Conservation (phyloP, 2,113 vertebrate genomes). For the Oncorhynchus tshawytscha region DNA sequence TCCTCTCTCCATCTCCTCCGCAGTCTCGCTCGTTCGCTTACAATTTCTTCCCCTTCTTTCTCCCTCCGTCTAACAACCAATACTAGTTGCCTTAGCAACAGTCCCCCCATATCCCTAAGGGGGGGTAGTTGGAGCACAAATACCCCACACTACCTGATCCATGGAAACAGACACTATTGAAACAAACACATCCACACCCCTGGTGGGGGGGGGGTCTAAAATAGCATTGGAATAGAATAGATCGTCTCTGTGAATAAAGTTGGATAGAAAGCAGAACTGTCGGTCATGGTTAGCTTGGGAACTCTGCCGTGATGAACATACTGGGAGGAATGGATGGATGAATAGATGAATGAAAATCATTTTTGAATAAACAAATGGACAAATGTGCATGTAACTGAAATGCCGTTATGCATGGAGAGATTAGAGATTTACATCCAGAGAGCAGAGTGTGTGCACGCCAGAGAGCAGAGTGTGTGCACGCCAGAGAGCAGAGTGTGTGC, state of each 20-base stretch:
- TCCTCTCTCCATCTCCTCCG: conserved; percentile 6
- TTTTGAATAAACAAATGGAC: background rate
- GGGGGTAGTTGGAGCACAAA: conserved; percentile 16
- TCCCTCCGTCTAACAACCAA: conserved; percentile 36
- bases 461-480: background rate
- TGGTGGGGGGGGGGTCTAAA: background rate
- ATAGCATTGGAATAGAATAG: background rate
- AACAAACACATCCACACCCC: conserved; percentile 22
- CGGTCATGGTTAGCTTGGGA: no score
- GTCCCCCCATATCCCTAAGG: conserved; percentile 41
- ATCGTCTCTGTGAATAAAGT: background rate
- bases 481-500: background rate
- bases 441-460: no score
- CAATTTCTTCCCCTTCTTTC: conserved; percentile 8
- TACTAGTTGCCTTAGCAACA: conserved; percentile 65
- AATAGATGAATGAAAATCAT: background rate
- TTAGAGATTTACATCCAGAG: background rate
- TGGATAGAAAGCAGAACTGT: no score
- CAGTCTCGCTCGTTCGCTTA: conserved; percentile 41
- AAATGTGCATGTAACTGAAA: background rate
- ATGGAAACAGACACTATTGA: conserved; percentile 46
- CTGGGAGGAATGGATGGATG: background rate
- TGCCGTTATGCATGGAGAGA: conserved; percentile 2
- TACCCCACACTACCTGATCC: conserved; percentile 33
- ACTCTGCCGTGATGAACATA: no score